These are phyloP conservation scores for Syngnathus rostellatus DNA, from an alignment of 2,797 vertebrate genomes.

Conservation along the genomic window DNA sequence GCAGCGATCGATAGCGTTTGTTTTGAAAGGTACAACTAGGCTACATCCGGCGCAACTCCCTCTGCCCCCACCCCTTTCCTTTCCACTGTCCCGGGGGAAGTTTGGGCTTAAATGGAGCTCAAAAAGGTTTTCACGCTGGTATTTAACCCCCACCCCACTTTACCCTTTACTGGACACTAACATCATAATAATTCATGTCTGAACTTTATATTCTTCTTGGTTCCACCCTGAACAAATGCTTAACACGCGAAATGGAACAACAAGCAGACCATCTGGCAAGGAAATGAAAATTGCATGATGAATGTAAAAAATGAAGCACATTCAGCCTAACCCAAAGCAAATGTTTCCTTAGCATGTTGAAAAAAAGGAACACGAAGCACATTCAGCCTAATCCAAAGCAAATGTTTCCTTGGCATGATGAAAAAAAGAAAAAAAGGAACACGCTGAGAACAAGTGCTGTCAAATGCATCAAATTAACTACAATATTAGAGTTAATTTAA, in stretches of 20 bases:
- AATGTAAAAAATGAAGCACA: background rate
- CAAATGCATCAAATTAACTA: background rate
- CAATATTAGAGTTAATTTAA: no score
- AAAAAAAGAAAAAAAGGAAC: background rate
- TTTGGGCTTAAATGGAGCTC: background rate
- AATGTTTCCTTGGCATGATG: background rate
- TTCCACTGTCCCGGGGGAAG: background rate
- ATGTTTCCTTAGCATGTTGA: background rate
- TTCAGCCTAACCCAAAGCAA: background rate
- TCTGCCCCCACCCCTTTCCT: background rate
- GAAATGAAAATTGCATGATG: background rate
- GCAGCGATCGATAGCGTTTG: background rate
- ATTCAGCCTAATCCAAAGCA: background rate
- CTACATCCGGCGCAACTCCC: background rate
- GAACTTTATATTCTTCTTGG: background rate
- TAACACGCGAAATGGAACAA: background rate
- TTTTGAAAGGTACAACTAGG: background rate
- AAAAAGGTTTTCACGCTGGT: background rate
- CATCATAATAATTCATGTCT: background rate
- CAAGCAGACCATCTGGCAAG: background rate
- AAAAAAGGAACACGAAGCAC: background rate
- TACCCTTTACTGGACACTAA: background rate
- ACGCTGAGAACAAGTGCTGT: background rate
- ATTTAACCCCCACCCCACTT: background rate
- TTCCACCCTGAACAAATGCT: background rate